phyloP scores from a whole-genome alignment of 2,888 invertebrate genomes.

The Pedicia rivosa region DNA sequence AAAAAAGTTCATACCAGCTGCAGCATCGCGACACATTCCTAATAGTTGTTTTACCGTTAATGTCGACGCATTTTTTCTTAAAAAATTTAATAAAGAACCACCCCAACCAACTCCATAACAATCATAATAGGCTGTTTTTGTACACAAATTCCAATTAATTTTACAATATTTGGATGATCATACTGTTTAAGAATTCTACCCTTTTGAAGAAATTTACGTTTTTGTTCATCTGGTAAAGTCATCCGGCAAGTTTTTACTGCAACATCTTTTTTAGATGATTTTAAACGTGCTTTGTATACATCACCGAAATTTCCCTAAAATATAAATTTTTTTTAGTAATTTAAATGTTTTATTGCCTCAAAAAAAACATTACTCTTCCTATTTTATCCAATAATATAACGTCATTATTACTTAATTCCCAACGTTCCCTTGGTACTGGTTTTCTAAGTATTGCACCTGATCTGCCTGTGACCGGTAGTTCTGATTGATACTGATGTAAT shows the following conservation, averaged over 20 bases:
- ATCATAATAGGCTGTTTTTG: conserved; percentile 98
- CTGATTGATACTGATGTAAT: conserved; percentile 72
- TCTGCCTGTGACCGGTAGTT: conserved; percentile 76
- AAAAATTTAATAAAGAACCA: conserved; percentile 77
- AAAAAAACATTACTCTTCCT: conserved; percentile 67
- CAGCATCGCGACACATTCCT: conserved; percentile 87
- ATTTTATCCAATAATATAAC: conserved; percentile 84
- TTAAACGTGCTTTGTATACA: conserved; percentile 81
- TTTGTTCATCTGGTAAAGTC: conserved; percentile 84
- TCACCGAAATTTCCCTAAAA: conserved; percentile 92
- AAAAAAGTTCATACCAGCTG: conserved; percentile 42
- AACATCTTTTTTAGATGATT: conserved; percentile 69
- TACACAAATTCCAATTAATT: conserved; percentile 92
- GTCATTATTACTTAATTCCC: conserved; percentile 94
- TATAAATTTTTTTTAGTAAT: not conserved
- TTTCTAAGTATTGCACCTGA: conserved; percentile 78
- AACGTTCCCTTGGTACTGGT: conserved; percentile 76
- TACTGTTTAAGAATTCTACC: conserved; percentile 92
- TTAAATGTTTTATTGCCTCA: conserved; percentile 3
- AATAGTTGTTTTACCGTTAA: conserved; percentile 52
- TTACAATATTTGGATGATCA: conserved; percentile 91
- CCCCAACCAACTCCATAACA: conserved; percentile 96
- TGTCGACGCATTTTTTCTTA: conserved; percentile 58
- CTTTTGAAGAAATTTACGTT: conserved; percentile 88
- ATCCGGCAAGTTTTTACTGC: conserved; percentile 93